Conservation (phyloP, 2,113 vertebrate species). For the Tetraodon nigroviridis region DNA sequence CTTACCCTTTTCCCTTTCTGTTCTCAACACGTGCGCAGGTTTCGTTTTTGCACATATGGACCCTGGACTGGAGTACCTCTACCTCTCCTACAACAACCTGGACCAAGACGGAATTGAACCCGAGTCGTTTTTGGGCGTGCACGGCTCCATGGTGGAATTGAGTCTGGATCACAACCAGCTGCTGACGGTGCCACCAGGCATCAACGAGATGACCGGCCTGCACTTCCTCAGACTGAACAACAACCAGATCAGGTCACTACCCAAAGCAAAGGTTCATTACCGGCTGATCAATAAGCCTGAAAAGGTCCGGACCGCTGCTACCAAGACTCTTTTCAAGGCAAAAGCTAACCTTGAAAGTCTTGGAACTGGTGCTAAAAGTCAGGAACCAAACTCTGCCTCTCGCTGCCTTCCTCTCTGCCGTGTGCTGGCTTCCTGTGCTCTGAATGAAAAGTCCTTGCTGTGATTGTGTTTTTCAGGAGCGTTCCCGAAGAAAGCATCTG, state of each 20-base stretch:
- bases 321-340: too few species aligned
- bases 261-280: background rate
- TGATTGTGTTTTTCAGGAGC: slow-evolving; percentile 65
- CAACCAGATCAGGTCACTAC: slow-evolving; percentile 87
- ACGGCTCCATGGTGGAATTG: slow-evolving; percentile 85
- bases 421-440: too few species aligned
- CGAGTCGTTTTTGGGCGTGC: slow-evolving; percentile 87
- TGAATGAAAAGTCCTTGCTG: background rate
- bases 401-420: too few species aligned
- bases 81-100: slow-evolving; percentile 92
- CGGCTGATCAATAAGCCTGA: too few species aligned
- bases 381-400: too few species aligned
- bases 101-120: slow-evolving; percentile 81
- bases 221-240: slow-evolving; percentile 89
- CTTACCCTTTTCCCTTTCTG: background rate
- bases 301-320: too few species aligned
- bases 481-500: slow-evolving; percentile 84
- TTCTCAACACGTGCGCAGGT: slow-evolving; percentile 54
- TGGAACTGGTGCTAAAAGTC: too few species aligned
- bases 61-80: slow-evolving; percentile 92
- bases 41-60: slow-evolving; percentile 94
- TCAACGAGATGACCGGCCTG: slow-evolving; percentile 86
- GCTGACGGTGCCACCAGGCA: slow-evolving; percentile 79
- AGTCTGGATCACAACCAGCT: slow-evolving; percentile 93
- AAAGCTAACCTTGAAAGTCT: too few species aligned